Evolutionary conservation across 2,113 vertebrate genomes (phyloP).

Genomic region (Dolichotis patagonum): DNA sequence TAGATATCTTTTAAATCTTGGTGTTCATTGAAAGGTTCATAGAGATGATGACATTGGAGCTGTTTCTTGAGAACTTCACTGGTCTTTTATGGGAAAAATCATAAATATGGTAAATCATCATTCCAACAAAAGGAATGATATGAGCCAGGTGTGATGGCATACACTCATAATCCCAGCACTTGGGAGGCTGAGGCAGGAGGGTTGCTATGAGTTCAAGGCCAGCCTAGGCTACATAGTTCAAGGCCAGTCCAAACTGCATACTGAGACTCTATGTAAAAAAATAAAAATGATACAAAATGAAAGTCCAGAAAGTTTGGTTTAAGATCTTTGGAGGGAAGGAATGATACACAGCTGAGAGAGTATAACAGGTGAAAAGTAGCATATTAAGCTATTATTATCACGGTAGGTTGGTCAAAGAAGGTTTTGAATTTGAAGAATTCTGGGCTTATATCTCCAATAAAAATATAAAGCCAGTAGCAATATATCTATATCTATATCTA

Average conservation of each 20-base stretch:
- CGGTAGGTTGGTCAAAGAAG: neutral
- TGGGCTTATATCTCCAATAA: neutral
- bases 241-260: no score
- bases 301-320: neutral
- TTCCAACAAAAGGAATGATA: constrained; percentile 13
- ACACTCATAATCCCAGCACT: no score
- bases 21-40: neutral
- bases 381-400: neutral
- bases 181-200: no score
- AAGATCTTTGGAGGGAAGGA: neutral
- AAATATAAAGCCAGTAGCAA: neutral
- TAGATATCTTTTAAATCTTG: constrained; percentile 17
- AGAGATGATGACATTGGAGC: neutral
- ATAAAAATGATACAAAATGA: no score
- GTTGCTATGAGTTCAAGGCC: no score
- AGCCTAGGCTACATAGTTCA: no score
- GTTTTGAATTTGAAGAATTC: constrained; percentile 14
- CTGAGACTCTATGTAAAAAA: no score
- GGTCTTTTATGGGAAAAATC: neutral
- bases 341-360: neutral
- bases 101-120: neutral
- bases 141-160: neutral
- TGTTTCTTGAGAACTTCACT: constrained; percentile 1
- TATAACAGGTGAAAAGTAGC: neutral
- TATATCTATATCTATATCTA: neutral